Percentiles rank a stretch among this genome's conserved stretches.
phyloP scores from a whole-genome alignment of 2,888 invertebrate genomes.

The Gryllus longicercus region DNA sequence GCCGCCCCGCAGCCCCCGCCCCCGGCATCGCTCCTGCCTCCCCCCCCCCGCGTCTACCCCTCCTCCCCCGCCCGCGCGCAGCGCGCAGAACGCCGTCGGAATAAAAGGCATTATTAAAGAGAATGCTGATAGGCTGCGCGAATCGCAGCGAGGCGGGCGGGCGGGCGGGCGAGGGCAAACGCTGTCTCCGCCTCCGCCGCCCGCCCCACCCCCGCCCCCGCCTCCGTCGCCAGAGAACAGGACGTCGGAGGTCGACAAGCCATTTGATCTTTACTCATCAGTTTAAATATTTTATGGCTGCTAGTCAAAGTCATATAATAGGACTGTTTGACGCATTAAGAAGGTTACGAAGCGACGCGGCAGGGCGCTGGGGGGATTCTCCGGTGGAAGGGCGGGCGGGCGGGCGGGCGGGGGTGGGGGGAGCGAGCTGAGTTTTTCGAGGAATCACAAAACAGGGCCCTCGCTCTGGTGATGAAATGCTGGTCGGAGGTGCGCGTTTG shows the following conservation, averaged over 20 bases:
- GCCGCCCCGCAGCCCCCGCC: not conserved
- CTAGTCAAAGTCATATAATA: slow-evolving; percentile 51
- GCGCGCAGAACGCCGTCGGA: not conserved
- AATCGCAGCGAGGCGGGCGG: not conserved
- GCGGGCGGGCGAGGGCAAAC: no score
- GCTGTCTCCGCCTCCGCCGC: not conserved
- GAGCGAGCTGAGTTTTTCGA: not conserved
- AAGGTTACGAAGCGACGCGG: not conserved
- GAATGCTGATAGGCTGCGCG: slow-evolving; percentile 6
- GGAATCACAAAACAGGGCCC: no score
- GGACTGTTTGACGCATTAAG: slow-evolving; percentile 47
- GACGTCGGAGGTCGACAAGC: slow-evolving; percentile 18
- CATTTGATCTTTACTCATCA: slow-evolving; percentile 27
- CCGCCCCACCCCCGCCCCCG: not conserved
- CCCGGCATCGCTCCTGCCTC: no score
- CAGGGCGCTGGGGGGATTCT: not conserved
- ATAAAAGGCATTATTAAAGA: slow-evolving; percentile 17
- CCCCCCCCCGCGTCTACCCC: no score
- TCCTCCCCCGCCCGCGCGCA: no score
- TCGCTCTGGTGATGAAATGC: no score
- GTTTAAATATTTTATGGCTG: slow-evolving; percentile 50
- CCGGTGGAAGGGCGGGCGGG: not conserved
- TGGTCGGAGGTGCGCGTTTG: no score
- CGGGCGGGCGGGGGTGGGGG: no score
- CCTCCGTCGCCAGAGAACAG: not conserved